Evolutionary conservation across 2,113 vertebrate genomes (phyloP), one percentile per base, ranked within the genome.

Genomic region (Macroglossus sobrinus): DNA sequence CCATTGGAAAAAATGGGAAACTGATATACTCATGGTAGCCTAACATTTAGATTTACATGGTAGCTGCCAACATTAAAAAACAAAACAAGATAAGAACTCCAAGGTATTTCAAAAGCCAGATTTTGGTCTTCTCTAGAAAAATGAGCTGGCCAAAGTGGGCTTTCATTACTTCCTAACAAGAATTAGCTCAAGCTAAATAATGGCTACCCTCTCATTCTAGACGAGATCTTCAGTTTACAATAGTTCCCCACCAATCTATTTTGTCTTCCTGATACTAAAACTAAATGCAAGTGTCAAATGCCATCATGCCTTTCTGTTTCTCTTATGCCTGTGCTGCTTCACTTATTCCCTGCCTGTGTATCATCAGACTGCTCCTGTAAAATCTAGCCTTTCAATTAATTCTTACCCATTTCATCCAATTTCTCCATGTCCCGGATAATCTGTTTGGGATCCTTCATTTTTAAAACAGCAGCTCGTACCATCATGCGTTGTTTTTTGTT

Each of bases 401-500:
- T 90, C 95, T 99, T 95, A 99, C 99, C 99, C 99, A 99, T 99
- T 97, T 99, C 99, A 98, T 99, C 99, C 96, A 99, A 97, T 98
- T 99, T 99, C 98, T 99, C 99, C 99, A 99, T 99, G 98, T 99
- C 99, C 93, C 98, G 98, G 98, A 99, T 99, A 97, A 99, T 99
- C 97, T 99, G 99, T 94, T 99, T 99, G n/a, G 99, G 99, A 97
- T 99, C 99, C 94, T 99, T 99, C 99, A 99, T 99, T 98, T 99
- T 99, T 80, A 99, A 98, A 88, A 99, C 99, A 0, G 99, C 99
- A 28, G 99, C 99, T 98, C 99, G 99, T 92, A 99, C 99, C 99
- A 99, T 99, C 99, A 99, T 99, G 61, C 99, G 99, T 53, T 99
- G 99, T 93, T 99, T 99, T 98, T 99, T 99, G 99, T 99, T 99